Base-by-base conservation (phyloP, 2,888 invertebrate genomes). In the Cartodere bifasciata region DNA sequence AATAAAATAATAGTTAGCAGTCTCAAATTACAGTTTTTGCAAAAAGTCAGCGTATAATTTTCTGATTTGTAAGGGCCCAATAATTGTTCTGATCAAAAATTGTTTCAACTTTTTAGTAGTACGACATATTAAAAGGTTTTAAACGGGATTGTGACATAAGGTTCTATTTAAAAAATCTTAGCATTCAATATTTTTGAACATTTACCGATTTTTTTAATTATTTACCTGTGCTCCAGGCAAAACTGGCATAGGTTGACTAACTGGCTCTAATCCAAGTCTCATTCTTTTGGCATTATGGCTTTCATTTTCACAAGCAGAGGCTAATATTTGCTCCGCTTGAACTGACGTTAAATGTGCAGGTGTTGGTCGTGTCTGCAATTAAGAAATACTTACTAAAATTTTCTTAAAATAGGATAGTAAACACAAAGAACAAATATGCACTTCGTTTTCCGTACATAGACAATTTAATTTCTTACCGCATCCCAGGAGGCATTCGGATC, bases 271-370 rank as follows among this genome's bases (percentile, higher is more conserved):
- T 28, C 94, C 94, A 55, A 92, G 73, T 44, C 92, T 75, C 92
- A 94, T 94, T 54, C 92, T 75, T 65, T 94, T 94, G 37, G 92
- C 94, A 63, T 94, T 94, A 63, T 90, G 82, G 63, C 88, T 88
- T 67, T 94, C 94, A 60, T 94, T 94, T 66, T 94, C 94, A 63
- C 94, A 94, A 39, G 94, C 94, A 55, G 85, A 81, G 42, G 92
- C 91, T 56, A 94, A 67, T 55, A 94, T 88, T 63, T 91, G 87
- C 61, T 94, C 94, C 30, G 94, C 94, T 63, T 91, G 90, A 44
- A 91, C 90, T 45, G 92, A 92, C 31, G 94, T 94, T 55, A 94
- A 70, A 65, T 94, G 94, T 41, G 94, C 92, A 43, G 92, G 92
- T 30, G 92, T 92, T 38, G 92, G 91, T 49, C 92, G 75, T 40